Evolutionary conservation across 2,888 invertebrate species (phyloP).

Genomic region (Tachina grossa): DNA sequence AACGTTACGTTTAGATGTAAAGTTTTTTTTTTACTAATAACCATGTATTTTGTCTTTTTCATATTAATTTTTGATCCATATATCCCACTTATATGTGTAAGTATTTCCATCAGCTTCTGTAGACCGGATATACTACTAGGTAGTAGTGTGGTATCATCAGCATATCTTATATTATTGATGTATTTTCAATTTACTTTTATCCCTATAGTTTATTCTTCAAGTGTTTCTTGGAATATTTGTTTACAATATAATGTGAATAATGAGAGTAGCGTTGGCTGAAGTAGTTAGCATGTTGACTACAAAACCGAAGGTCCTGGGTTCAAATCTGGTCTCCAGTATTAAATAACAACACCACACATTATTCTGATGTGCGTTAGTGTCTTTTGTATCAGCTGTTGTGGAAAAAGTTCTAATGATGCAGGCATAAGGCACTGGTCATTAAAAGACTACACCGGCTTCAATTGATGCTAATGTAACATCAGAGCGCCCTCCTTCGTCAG

Average conservation of each 20-base stretch:
- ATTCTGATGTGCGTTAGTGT: no score
- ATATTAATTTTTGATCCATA: not conserved
- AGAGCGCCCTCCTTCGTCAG: no score
- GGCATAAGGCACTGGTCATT: no score
- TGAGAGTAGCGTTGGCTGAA: not conserved
- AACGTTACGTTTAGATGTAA: no score
- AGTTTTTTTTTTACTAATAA: not conserved
- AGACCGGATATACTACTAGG: not conserved
- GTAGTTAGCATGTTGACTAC: no score
- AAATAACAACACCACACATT: no score
- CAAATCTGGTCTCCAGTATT: no score
- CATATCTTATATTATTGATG: not conserved
- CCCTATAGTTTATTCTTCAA: not conserved
- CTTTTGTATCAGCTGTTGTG: no score
- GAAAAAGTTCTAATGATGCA: no score
- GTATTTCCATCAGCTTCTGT: not conserved
- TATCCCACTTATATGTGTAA: not conserved
- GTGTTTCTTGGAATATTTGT: not conserved
- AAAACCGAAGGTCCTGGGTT: no score
- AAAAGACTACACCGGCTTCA: no score
- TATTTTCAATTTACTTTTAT: constrained; percentile 7
- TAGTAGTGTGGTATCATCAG: not conserved
- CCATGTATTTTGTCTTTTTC: not conserved
- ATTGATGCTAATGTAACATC: no score
- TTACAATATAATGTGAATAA: not conserved